Evolutionary conservation across 1,140 invertebrate genomes (phyloP).

Genomic region (Ceratoteleas bidentatus): DNA sequence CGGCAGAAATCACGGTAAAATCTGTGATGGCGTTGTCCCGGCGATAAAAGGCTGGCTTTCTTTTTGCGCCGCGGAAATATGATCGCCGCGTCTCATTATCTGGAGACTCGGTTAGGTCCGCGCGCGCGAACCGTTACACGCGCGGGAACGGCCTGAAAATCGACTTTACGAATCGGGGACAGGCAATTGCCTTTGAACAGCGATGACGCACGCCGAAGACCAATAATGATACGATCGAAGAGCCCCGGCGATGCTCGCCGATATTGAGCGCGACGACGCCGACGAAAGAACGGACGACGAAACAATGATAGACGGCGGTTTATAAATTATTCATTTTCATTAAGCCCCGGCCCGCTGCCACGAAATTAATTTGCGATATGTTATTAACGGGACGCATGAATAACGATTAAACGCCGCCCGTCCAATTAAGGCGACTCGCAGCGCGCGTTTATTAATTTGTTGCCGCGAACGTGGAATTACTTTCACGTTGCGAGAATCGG

Average conservation of each 20-base stretch:
- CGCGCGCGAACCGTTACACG: slow-evolving; percentile 55
- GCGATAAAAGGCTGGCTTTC: slow-evolving; percentile 49
- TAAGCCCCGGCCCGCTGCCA: slow-evolving; percentile 2
- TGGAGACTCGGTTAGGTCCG: slow-evolving; percentile 36
- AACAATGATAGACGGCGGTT: slow-evolving; percentile 25
- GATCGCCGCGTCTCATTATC: slow-evolving; percentile 44
- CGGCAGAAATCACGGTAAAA: neutral
- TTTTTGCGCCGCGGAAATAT: slow-evolving; percentile 48
- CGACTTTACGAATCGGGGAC: slow-evolving; percentile 63
- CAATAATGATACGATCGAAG: slow-evolving; percentile 48
- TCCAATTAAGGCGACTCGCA: slow-evolving; percentile 25
- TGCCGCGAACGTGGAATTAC: too few relatives aligned
- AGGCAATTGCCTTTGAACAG: slow-evolving; percentile 55
- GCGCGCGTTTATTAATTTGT: slow-evolving; percentile 33
- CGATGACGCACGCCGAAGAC: slow-evolving; percentile 56
- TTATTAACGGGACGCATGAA: slow-evolving; percentile 31
- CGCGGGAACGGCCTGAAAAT: slow-evolving; percentile 59
- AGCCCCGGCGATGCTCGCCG: slow-evolving; percentile 37
- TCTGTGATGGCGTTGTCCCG: neutral
- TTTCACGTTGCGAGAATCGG: too few relatives aligned
- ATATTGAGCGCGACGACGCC: slow-evolving; percentile 22
- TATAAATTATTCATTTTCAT: slow-evolving; percentile 49
- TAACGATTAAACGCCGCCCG: slow-evolving; percentile 17
- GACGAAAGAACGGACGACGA: slow-evolving; percentile 21
- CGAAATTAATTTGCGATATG: slow-evolving; percentile 43